Base-by-base conservation (phyloP, 37 sponge, comb jelly and placozoan species). In the Halichondria panicea region DNA sequence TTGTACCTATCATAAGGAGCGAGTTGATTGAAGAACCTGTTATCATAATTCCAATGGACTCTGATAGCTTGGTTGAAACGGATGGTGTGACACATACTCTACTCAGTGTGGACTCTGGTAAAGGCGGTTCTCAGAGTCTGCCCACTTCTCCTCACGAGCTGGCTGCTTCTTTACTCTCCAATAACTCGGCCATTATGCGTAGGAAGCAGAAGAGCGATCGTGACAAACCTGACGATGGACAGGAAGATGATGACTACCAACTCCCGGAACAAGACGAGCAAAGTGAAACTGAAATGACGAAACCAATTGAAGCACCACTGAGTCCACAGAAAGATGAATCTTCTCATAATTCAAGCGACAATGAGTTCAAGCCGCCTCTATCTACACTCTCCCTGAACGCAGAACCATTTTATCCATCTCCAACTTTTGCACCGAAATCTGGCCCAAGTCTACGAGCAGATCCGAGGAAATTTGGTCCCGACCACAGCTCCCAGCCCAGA, bases 131-230 rank as follows among this genome's bases (percentile, higher is more conserved):
- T 38, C 53, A 48, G 68, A 56, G 31, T 9, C 8, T 40, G 40
- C 55, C 66, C 13, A 69, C 70, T 12, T 73, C 89, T 0, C 89
- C 89, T 37, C 89, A 88, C 41, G 89, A 88, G 24, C 34, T 88
- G 25, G 89, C 89, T 37, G 79, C 89, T 18, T 63, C 68, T 34
- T 32, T 88, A 5, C 74, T 88, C 24, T 55, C 71, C 43, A 81
- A 81, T 11, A 69, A 56, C 13, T 28, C 75, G 11, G 53, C 53
- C 48, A 69, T 69, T 8, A 45, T 28, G 48, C 45, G 28, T 13
- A 27, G 25, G 27, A 75, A 46, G 50, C 25, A 25, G 34, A 63
- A 45, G 50, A 57, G 3, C 38, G 67, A 78, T 35, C 24, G 43
- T 34, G 67, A 40, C 39, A 72, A 34, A 33, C 28, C 25, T 1